These are phyloP conservation scores for Cebus imitator DNA, from an alignment of 2,113 vertebrate species.

Conservation along the genomic window DNA sequence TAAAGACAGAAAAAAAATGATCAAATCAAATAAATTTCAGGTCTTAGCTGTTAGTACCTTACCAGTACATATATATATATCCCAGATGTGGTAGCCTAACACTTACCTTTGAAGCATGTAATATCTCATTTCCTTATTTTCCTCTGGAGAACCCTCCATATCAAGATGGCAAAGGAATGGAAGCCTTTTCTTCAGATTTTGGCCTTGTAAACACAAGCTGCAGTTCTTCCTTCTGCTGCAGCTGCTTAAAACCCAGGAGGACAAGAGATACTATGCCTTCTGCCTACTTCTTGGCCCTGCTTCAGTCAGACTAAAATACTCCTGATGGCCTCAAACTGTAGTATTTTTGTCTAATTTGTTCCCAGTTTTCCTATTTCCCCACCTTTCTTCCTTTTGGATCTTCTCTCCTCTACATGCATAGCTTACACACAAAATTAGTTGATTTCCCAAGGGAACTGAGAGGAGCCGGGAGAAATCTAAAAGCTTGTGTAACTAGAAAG, in stretches of 20 bases:
- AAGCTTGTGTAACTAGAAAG: constrained; percentile 56
- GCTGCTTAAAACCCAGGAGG: constrained; percentile 65
- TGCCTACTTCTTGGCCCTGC: neutral
- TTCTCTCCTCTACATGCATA: neutral
- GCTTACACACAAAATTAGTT: constrained; percentile 55
- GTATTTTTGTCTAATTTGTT: constrained; percentile 72
- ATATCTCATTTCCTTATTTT: constrained; percentile 82
- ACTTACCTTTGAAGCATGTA: constrained; percentile 87
- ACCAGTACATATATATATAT: neutral
- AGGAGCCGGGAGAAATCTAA: neutral
- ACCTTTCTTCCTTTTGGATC: neutral
- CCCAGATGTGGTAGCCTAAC: neutral
- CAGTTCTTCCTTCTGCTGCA: neutral
- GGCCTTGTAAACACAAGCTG: constrained; percentile 46
- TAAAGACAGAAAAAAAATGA: neutral
- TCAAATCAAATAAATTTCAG: constrained; percentile 23
- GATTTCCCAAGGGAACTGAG: constrained; percentile 9
- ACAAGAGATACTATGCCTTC: constrained; percentile 48
- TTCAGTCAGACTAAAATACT: constrained; percentile 31
- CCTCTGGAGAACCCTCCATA: constrained; percentile 81
- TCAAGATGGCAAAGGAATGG: constrained; percentile 49
- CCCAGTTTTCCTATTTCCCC: constrained; percentile 31
- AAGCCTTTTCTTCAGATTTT: constrained; percentile 51
- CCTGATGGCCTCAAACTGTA: constrained; percentile 34
- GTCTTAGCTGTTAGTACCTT: neutral